These are phyloP conservation scores for Balaeniceps rex DNA, from an alignment of 2,113 vertebrate genomes.

Conservation along the genomic window DNA sequence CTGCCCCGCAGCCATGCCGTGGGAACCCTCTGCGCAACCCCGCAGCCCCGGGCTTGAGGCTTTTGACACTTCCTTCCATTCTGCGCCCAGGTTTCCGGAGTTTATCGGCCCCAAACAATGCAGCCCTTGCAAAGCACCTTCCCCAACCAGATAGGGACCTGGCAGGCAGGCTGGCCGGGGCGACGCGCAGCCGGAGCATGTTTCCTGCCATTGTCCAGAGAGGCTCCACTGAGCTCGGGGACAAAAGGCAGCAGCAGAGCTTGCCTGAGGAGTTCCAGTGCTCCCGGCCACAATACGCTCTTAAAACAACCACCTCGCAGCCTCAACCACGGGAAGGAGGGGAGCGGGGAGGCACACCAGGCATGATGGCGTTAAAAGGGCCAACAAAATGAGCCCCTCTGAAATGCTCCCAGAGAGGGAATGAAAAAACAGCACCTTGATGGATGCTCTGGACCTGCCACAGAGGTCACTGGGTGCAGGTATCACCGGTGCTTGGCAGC, in stretches of 20 bases:
- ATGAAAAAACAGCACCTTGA: background rate
- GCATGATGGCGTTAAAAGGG: background rate
- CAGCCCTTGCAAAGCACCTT: constrained; percentile 40
- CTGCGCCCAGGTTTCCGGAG: constrained; percentile 71
- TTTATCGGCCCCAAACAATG: constrained; percentile 74
- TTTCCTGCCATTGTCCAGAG: constrained; percentile 68
- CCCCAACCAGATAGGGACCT: background rate
- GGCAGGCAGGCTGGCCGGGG: background rate
- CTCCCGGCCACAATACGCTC: background rate
- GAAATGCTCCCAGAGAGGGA: background rate
- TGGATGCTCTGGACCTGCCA: background rate
- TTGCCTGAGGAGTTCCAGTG: background rate
- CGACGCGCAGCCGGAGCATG: background rate
- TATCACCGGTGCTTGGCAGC: too few species aligned
- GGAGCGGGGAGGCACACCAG: background rate
- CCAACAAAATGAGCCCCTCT: background rate
- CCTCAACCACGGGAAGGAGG: fast-evolving
- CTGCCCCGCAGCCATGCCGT: constrained; percentile 31
- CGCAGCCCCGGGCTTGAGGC: background rate
- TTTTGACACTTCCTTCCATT: constrained; percentile 72
- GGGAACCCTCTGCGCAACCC: constrained; percentile 60
- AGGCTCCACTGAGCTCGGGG: background rate
- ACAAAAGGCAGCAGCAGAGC: constrained; percentile 17
- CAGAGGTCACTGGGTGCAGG: fast-evolving
- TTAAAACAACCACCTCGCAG: background rate